Evolutionary conservation across 2,888 invertebrate genomes (phyloP).

Genomic region (Synergus umbraculus): DNA sequence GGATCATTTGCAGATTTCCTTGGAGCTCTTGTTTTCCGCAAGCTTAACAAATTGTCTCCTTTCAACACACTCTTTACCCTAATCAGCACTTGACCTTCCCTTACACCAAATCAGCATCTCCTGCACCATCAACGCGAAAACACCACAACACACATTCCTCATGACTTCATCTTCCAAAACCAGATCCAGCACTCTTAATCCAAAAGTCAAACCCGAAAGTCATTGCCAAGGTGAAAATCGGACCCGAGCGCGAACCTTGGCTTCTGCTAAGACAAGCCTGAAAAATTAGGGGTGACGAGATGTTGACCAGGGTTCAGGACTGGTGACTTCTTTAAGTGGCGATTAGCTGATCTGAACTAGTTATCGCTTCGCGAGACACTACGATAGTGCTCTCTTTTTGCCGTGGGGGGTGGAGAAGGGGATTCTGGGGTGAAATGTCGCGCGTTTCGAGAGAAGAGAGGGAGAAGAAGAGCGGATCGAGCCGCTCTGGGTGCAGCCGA

Average conservation of each 20-base stretch:
- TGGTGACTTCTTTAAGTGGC: neutral
- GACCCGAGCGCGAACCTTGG: neutral
- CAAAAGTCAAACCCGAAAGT: neutral
- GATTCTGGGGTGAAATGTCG: constrained; percentile 32
- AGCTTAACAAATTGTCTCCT: too few species aligned
- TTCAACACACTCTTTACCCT: too few species aligned
- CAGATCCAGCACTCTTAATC: constrained; percentile 17
- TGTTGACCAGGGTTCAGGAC: neutral
- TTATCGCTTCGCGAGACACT: constrained; percentile 41
- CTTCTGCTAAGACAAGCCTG: neutral
- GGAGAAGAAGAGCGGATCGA: constrained; percentile 51
- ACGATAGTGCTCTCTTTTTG: constrained; percentile 31
- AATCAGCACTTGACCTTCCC: too few species aligned
- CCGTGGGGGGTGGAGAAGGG: neutral
- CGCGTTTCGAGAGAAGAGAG: constrained; percentile 47
- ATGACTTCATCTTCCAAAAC: neutral
- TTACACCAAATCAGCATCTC: too few species aligned
- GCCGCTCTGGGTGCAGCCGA: constrained; percentile 59
- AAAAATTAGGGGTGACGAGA: neutral
- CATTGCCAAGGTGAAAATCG: neutral
- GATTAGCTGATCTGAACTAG: constrained; percentile 32
- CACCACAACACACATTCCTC: neutral
- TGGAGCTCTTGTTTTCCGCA: too few species aligned
- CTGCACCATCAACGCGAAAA: neutral
- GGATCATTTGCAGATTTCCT: too few species aligned